Evolutionary conservation across 2,113 vertebrate genomes (phyloP).

Genomic region (Ammodytes marinus): DNA sequence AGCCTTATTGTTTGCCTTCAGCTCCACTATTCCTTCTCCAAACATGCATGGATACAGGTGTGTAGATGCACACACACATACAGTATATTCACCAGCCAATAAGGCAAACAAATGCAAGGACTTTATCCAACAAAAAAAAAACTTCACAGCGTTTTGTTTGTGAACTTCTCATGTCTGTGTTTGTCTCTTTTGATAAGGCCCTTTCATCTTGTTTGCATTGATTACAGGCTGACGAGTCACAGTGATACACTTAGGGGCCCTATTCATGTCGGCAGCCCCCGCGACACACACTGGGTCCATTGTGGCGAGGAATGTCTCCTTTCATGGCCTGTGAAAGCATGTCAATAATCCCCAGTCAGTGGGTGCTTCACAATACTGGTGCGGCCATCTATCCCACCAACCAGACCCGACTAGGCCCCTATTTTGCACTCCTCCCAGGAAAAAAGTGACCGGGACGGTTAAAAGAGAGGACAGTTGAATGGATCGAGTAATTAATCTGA

Average conservation of each 20-base stretch:
- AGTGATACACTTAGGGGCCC: conserved; percentile 79
- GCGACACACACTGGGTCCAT: conserved; percentile 83
- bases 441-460: conserved; percentile 47
- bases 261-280: conserved; percentile 80
- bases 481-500: conserved; percentile 72
- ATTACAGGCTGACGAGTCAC: conserved; percentile 85
- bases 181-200: conserved; percentile 82
- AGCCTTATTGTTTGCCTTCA: conserved; percentile 58
- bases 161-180: conserved; percentile 81
- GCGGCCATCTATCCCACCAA: conserved; percentile 49
- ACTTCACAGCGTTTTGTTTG: conserved; percentile 56
- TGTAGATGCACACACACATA: conserved; percentile 4
- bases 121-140: conserved; percentile 56
- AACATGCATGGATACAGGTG: neutral
- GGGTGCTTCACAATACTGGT: conserved; percentile 76
- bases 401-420: conserved; percentile 66
- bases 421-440: conserved; percentile 69
- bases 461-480: conserved; percentile 52
- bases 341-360: conserved; percentile 85
- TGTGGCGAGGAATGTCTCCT: conserved; percentile 88
- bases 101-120: conserved; percentile 41
- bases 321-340: conserved; percentile 87
- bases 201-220: conserved; percentile 88
- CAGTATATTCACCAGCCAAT: conserved; percentile 6
- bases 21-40: neutral